These are phyloP conservation scores for Lapara coniferarum DNA, from an alignment of 2,888 invertebrate species.

Conservation along the genomic window DNA sequence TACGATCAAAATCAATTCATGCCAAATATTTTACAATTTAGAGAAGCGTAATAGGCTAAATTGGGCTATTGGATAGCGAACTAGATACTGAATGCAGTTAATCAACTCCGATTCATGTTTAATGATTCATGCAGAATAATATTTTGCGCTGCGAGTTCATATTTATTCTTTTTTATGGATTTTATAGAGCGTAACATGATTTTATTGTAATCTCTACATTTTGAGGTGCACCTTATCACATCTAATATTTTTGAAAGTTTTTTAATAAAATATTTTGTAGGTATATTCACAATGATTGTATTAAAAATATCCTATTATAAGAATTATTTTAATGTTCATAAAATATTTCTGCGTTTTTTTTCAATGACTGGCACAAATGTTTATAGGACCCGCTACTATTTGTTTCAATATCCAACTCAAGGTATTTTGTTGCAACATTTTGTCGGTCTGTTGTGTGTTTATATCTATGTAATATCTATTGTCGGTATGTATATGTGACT, in stretches of 20 bases:
- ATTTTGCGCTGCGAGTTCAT: slow-evolving; percentile 1
- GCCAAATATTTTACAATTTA: slow-evolving; percentile 4
- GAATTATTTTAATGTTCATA: too few species aligned
- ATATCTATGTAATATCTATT: too few species aligned
- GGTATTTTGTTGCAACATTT: too few species aligned
- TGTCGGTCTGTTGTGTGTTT: too few species aligned
- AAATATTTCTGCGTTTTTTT: too few species aligned
- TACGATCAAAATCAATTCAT: neutral
- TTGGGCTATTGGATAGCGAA: slow-evolving; percentile 9
- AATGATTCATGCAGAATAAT: slow-evolving; percentile 12
- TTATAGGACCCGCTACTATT: too few species aligned
- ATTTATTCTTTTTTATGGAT: neutral
- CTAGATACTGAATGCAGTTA: slow-evolving; percentile 21
- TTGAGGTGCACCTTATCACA: neutral
- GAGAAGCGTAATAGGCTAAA: slow-evolving; percentile 8
- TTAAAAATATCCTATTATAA: too few species aligned
- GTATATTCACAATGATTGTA: too few species aligned
- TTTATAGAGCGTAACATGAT: neutral
- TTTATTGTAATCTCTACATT: neutral
- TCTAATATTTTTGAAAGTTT: neutral
- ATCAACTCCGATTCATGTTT: slow-evolving; percentile 16
- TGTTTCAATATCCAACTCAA: too few species aligned
- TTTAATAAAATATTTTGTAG: neutral
- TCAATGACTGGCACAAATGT: too few species aligned
- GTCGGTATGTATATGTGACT: too few species aligned